A percentile compares a stretch with the other conserved stretches of the same genome.
Evolutionary conservation across 2,113 vertebrate genomes (phyloP).

Genomic region (Cepphus grylle): DNA sequence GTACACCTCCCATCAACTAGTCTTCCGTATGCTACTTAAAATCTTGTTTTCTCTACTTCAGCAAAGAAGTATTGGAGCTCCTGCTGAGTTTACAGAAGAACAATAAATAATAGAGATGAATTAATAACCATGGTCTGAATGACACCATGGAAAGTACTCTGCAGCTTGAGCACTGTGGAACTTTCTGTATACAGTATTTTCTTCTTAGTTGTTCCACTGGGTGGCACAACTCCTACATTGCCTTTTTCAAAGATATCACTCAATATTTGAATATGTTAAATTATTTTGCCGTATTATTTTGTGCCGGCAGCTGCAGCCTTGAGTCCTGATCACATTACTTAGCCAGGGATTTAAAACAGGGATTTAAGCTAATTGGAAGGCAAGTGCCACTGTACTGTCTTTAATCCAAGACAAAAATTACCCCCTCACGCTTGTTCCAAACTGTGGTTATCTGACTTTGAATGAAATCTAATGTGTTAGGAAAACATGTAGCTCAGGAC

Average conservation of each 20-base stretch:
- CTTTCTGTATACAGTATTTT: background rate
- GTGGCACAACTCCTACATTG: constrained; percentile 53
- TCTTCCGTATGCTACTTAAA: background rate
- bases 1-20: background rate
- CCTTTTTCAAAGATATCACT: constrained; percentile 16
- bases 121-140: background rate
- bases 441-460: background rate
- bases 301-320: background rate
- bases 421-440: background rate
- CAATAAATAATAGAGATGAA: background rate
- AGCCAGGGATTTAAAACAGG: background rate
- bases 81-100: background rate
- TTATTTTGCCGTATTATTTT: background rate
- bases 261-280: background rate
- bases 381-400: background rate
- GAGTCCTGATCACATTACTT: background rate
- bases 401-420: background rate
- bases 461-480: background rate
- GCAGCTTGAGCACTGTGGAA: background rate
- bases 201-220: constrained; percentile 55
- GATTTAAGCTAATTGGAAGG: background rate
- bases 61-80: background rate
- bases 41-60: background rate
- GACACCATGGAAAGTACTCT: background rate
- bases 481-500: background rate